A percentile compares a stretch with the other conserved stretches of the same genome.
Evolutionary conservation across 2,797 vertebrate genomes (phyloP).

Genomic region (Sternotherus odoratus): DNA sequence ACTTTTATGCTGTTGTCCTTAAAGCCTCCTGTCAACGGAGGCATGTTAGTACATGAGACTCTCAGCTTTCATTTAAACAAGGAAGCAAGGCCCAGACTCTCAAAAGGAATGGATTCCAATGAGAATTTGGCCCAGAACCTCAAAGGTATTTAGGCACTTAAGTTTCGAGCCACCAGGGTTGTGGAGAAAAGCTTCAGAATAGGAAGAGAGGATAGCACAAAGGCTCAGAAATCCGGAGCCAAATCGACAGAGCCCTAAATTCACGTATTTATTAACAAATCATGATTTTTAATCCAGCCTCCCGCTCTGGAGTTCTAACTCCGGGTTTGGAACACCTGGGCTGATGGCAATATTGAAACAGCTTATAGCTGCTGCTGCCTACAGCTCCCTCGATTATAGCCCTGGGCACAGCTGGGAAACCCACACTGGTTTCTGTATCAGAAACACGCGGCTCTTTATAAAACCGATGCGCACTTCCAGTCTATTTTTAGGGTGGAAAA

Average conservation of each 20-base stretch:
- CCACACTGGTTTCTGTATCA: neutral
- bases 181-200: neutral
- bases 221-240: neutral
- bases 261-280: neutral
- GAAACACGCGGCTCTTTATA: neutral
- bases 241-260: neutral
- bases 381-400: neutral
- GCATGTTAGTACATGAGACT: neutral
- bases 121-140: neutral
- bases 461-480: neutral
- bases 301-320: neutral
- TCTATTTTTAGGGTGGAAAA: constrained; percentile 18
- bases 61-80: neutral
- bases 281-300: neutral
- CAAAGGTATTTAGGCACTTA: neutral
- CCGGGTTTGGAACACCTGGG: neutral
- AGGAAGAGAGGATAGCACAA: neutral
- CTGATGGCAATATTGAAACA: neutral
- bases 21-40: neutral
- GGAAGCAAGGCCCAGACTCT: neutral
- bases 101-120: neutral
- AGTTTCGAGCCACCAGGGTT: neutral
- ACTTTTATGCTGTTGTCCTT: accelerated
- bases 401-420: neutral
- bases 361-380: neutral